Evolutionary conservation across 2,113 vertebrate genomes (phyloP).

Genomic region (Sylvicapra grimmia): DNA sequence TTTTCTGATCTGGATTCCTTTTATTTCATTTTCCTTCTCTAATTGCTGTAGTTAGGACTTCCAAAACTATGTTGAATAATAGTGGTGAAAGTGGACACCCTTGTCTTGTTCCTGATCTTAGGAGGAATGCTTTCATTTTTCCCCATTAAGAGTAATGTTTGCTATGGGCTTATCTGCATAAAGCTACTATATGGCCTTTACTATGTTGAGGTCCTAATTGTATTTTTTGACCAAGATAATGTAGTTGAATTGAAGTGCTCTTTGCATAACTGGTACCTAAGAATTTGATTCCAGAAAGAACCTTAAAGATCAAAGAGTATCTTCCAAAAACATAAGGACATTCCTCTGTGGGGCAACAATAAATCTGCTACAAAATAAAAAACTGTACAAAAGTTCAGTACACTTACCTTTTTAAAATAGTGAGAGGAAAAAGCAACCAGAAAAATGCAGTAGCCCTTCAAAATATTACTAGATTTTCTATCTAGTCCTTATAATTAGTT

Average conservation of each 20-base stretch:
- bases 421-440: background rate
- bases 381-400: background rate
- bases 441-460: background rate
- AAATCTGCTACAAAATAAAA: background rate
- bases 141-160: background rate
- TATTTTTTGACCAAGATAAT: background rate
- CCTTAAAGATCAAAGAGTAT: background rate
- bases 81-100: background rate
- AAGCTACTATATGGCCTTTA: background rate
- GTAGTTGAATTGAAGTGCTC: background rate
- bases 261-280: background rate
- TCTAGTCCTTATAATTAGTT: background rate
- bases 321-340: background rate
- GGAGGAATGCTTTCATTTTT: background rate
- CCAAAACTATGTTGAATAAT: background rate
- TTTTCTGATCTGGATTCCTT: background rate
- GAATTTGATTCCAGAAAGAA: background rate
- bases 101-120: background rate
- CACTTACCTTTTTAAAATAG: background rate
- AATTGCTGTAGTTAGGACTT: background rate
- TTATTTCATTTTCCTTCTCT: background rate
- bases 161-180: background rate
- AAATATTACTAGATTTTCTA: constrained; percentile 1
- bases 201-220: background rate
- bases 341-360: background rate